phyloP scores from a whole-genome alignment of 1,140 invertebrate species.

The Antheraea mylitta region DNA sequence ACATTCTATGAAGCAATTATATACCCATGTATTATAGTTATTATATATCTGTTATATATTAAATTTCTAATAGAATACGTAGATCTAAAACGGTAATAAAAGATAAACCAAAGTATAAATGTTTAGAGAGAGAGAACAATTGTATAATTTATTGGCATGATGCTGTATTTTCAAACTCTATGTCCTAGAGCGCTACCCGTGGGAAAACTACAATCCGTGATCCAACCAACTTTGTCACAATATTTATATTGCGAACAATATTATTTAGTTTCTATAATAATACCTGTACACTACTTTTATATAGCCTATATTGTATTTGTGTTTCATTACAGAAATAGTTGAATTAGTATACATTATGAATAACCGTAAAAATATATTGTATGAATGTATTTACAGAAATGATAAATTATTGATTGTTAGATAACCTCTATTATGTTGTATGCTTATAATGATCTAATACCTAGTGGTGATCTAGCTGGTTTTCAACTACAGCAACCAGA shows the following conservation, averaged over 20 bases:
- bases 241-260: conserved; percentile 10
- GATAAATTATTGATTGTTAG: no score
- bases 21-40: no score
- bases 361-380: neutral
- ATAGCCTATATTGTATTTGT: neutral
- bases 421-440: no score
- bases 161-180: conserved; percentile 17
- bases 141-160: conserved; percentile 12
- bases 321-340: neutral
- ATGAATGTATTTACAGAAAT: no score
- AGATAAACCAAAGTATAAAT: conserved; percentile 1
- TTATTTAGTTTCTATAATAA: neutral
- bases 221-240: conserved; percentile 8
- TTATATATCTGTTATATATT: no score
- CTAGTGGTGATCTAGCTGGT: no score
- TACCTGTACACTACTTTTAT: neutral
- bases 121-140: conserved; percentile 7
- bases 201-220: conserved; percentile 11
- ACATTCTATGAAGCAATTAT: no score
- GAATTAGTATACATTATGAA: neutral
- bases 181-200: conserved; percentile 8
- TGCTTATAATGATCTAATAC: no score
- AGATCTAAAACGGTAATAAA: neutral
- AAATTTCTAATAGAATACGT: no score
- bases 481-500: no score